Evolutionary conservation across 1,140 invertebrate species (phyloP), one percentile per base, ranked within the genome.

Genomic region (Diabrotica virgifera): DNA sequence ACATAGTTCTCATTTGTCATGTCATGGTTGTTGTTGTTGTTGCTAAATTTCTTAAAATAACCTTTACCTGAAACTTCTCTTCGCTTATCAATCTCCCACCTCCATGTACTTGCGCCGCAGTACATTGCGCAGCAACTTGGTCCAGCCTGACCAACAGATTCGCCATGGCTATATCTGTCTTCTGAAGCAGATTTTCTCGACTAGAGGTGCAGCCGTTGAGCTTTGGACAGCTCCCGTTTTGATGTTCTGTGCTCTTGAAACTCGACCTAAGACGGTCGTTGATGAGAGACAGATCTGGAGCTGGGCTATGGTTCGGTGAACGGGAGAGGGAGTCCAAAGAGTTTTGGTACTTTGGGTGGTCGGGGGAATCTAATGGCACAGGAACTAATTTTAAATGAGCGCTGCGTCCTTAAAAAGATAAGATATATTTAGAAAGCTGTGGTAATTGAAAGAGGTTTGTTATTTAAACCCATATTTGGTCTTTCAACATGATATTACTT

Each of bases 1-100:
- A n/a, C n/a, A n/a, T n/a, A n/a, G n/a, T n/a, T n/a, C n/a, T n/a
- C n/a, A n/a, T n/a, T n/a, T n/a, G n/a, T n/a, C n/a, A n/a, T n/a
- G n/a, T n/a, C n/a, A n/a, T n/a, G n/a, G n/a, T n/a, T n/a, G n/a
- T n/a, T n/a, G n/a, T n/a, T n/a, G n/a, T n/a, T n/a, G n/a, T n/a
- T n/a, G n/a, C n/a, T n/a, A n/a, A n/a, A n/a, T n/a, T n/a, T n/a
- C n/a, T n/a, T n/a, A n/a, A n/a, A n/a, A n/a, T n/a, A n/a, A n/a
- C n/a, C n/a, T n/a, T n/a, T 77, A 86, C 85, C 79, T 87, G 85
- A 75, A 90, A 91, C 70, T 89, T 89, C 36, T 85, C 82, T 76
- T 90, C 89, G 71, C 88, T 87, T 69, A 90, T 89, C 61, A 85
- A 84, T 52, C 83, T 82, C 0, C 88, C 88, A 0, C 89, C 88